Conservation (phyloP, 53 echinoderm and acorn worm genomes). For the Holothuria leucospilota region DNA sequence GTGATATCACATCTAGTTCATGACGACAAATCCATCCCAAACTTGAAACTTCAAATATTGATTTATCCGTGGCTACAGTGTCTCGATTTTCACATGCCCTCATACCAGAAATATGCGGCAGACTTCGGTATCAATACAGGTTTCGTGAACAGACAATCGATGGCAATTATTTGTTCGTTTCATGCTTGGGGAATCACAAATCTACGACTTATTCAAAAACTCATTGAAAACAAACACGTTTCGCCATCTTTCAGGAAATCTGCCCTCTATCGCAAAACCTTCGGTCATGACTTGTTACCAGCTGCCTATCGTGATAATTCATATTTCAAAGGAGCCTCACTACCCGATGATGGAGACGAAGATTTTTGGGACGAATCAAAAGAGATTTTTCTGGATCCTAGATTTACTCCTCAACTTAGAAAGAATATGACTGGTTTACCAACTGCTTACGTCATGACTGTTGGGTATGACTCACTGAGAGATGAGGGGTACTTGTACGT, state of each 20-base stretch:
- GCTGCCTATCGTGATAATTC: neutral
- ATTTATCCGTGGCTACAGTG: conserved; percentile 73
- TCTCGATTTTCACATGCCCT: conserved; percentile 71
- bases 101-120: conserved; percentile 43
- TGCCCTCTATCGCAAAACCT: conserved; percentile 33
- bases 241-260: conserved; percentile 52
- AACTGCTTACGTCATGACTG: conserved; percentile 70
- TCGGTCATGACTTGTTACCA: conserved; percentile 55
- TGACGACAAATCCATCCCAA: conserved; percentile 63
- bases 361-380: conserved; percentile 57
- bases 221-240: conserved; percentile 68
- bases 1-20: conserved; percentile 57
- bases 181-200: conserved; percentile 27
- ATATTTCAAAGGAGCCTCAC: conserved; percentile 29
- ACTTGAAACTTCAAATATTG: conserved; percentile 74
- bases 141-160: conserved; percentile 26
- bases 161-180: conserved; percentile 36
- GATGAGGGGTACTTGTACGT: conserved; percentile 90
- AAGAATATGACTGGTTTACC: conserved; percentile 63
- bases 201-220: conserved; percentile 17
- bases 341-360: conserved; percentile 50
- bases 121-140: conserved; percentile 45
- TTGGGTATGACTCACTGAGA: conserved; percentile 67
- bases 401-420: conserved; percentile 51
- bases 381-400: conserved; percentile 61